Percentiles rank a stretch among this genome's conserved stretches.
Conservation (phyloP, 2,888 invertebrate genomes). For the Diloba caeruleocephala region DNA sequence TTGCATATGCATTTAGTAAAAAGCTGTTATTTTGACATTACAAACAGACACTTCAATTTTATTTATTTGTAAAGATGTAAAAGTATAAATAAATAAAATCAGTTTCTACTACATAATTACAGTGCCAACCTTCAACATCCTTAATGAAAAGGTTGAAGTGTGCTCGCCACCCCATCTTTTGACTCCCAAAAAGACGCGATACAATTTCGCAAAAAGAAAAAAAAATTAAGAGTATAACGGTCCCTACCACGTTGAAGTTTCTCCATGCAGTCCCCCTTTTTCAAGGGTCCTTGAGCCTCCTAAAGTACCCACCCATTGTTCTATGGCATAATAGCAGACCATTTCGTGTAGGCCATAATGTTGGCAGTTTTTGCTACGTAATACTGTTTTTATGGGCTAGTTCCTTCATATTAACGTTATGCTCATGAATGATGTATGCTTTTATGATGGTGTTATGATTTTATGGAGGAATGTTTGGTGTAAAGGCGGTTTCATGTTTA, state of each 20-base stretch:
- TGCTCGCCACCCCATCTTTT: constrained; percentile 19
- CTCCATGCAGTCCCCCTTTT: constrained; percentile 50
- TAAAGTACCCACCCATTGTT: constrained; percentile 67
- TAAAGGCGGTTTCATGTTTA: constrained; percentile 23
- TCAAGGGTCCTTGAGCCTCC: constrained; percentile 48
- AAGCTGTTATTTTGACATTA: no score
- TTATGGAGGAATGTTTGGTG: constrained; percentile 38
- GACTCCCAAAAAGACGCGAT: constrained; percentile 13
- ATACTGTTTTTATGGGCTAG: constrained; percentile 63
- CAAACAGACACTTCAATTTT: no score
- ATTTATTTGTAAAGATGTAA: no score
- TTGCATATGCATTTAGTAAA: no score
- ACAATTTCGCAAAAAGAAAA: constrained; percentile 14
- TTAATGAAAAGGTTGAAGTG: constrained; percentile 14
- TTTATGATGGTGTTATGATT: constrained; percentile 42
- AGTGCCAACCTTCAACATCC: background rate
- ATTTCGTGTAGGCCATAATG: constrained; percentile 52
- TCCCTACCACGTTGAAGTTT: constrained; percentile 51
- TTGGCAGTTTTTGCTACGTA: constrained; percentile 57
- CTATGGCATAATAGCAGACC: constrained; percentile 64
- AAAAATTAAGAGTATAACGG: constrained; percentile 41
- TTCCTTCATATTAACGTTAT: constrained; percentile 54
- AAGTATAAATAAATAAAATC: background rate
- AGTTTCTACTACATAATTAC: background rate
- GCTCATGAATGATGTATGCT: constrained; percentile 50